Evolutionary conservation across 1,140 invertebrate genomes (phyloP), one percentile per base, ranked within the genome.

Genomic region (Pararge aegeria): DNA sequence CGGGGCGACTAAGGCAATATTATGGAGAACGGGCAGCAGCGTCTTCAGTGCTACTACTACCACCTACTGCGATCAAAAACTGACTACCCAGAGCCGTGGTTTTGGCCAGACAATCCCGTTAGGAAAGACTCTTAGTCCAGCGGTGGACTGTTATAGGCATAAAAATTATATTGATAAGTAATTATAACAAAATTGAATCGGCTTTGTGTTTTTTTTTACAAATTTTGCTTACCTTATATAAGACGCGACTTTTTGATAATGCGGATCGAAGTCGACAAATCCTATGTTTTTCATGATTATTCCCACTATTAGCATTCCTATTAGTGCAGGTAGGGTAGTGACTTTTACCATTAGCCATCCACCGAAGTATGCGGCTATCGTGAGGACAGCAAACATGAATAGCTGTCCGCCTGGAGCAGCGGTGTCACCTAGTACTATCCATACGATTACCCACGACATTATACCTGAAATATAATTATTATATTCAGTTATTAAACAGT

Each of bases 301-400:
- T 55, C 96, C 96, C 18, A 95, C 94, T 57, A 96, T 73, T 7
- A 97, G 92, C 95, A 97, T 97, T 12, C 96, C 96, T 68, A 97
- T 94, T 0, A 98, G 90, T 0, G 96, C 93, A 5, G 97, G 97
- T 59, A 98, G 86, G 1, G 94, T 94, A n/a, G 95, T 93, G 21
- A 96, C 84, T 19, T 93, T 93, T 59, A 94, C 86, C 67, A 95
- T 83, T 4, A 96, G 68, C 92, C 94, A 95, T 40, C 96, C 97
- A 5, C 94, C 96, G 64, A 97, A 94, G 83, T 96, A 93, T 0
- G 95, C 94, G 5, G 93, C 93, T 27, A 97, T 93, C 15, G 92
- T 92, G 0, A 96, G 90, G 0, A 94, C 85, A 2, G 95, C 95
- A 2, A 98, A 86, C 59, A 93, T 93, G 73, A 96, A 98, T 2